A percentile compares a stretch with the other conserved stretches of the same genome.
These are phyloP conservation scores for Sarcophaga carnaria DNA, from an alignment of 2,888 invertebrate species.

Conservation along the genomic window DNA sequence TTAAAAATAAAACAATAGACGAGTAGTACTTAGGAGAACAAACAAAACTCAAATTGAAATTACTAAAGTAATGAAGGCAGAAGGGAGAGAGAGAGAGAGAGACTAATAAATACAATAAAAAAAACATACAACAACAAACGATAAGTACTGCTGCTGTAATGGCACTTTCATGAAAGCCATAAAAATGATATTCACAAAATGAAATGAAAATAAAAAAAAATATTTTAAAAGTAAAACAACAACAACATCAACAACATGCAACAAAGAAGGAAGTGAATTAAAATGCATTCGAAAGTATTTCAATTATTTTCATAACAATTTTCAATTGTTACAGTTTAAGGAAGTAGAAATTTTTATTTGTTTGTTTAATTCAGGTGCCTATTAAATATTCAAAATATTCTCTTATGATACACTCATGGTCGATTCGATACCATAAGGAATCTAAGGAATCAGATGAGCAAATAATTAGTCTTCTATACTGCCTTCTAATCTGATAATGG, in stretches of 20 bases:
- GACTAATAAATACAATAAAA: background rate
- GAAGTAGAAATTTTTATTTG: background rate
- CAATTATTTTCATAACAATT: background rate
- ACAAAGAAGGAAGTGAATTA: slow-evolving; percentile 18
- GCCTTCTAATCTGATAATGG: too few relatives aligned
- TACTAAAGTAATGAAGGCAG: slow-evolving; percentile 7
- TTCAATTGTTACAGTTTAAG: background rate
- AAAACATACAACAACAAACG: too few relatives aligned
- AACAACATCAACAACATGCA: background rate
- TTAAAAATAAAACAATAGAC: background rate
- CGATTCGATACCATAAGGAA: background rate
- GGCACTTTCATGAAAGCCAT: slow-evolving; percentile 32
- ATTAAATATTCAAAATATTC: background rate
- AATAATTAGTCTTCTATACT: too few relatives aligned
- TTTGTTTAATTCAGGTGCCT: background rate
- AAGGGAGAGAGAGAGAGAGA: background rate
- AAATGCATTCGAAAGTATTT: background rate
- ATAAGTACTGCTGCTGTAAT: background rate
- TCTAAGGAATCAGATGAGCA: background rate
- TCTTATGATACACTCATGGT: background rate
- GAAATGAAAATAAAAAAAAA: background rate
- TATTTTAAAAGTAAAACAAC: too few relatives aligned
- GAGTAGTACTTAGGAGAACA: background rate
- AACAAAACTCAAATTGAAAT: slow-evolving; percentile 38
- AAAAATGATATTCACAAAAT: slow-evolving; percentile 36